A percentile compares a stretch with the other conserved stretches of the same genome.
These are phyloP conservation scores for Bimastos eiseni DNA, from an alignment of 2,888 invertebrate species.

Conservation along the genomic window DNA sequence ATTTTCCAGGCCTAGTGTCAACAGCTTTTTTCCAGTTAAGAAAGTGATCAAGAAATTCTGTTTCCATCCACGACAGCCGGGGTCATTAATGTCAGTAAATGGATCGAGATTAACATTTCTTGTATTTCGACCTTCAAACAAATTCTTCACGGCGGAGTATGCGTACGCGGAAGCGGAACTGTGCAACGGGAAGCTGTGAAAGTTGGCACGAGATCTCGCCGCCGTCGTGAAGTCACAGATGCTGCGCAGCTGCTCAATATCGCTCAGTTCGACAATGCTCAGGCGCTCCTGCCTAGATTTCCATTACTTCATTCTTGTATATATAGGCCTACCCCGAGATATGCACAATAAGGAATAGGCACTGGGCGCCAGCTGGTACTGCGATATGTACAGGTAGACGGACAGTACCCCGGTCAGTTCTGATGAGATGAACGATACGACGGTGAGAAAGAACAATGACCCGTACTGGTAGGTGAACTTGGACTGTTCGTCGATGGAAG, in stretches of 20 bases:
- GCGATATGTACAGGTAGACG: conserved; percentile 61
- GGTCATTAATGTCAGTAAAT: too few relatives aligned
- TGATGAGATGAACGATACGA: conserved; percentile 59
- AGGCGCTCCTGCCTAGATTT: conserved; percentile 54
- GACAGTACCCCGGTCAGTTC: conserved; percentile 62
- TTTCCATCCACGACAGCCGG: too few relatives aligned
- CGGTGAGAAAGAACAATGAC: conserved; percentile 61
- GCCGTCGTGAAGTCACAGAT: neutral
- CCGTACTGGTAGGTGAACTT: conserved; percentile 59
- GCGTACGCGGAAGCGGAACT: conserved; percentile 54
- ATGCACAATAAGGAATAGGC: too few relatives aligned
- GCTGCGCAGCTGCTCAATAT: conserved; percentile 41
- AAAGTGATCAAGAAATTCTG: too few relatives aligned
- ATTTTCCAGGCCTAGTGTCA: too few relatives aligned
- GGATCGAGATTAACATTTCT: too few relatives aligned
- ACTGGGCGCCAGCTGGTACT: conserved; percentile 59
- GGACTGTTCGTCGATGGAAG: conserved; percentile 52
- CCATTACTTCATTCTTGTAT: too few relatives aligned
- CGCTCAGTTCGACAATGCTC: conserved; percentile 32
- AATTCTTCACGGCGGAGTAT: conserved; percentile 54
- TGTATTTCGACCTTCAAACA: too few relatives aligned
- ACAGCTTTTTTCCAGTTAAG: too few relatives aligned
- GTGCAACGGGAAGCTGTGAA: neutral
- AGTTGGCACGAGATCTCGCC: neutral
- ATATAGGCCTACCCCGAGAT: too few relatives aligned